Percentiles rank a stretch among this genome's conserved stretches.
Evolutionary conservation across 2,888 invertebrate genomes (phyloP).

Genomic region (Ornithoptera alexandrae): DNA sequence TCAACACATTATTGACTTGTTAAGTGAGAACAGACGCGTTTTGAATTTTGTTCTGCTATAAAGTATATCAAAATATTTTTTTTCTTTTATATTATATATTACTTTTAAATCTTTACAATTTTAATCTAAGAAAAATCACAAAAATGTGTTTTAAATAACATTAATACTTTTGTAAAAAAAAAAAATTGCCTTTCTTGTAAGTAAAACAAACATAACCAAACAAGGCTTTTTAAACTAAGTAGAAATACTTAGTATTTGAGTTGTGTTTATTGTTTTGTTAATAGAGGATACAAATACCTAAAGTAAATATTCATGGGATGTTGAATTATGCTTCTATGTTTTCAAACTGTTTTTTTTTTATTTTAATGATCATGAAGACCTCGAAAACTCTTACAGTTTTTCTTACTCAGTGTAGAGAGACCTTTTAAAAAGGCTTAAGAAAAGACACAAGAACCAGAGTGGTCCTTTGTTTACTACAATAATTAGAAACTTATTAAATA

Average conservation of each 20-base stretch:
- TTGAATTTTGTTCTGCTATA: not conserved
- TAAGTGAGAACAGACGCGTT: not conserved
- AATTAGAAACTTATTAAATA: constrained; percentile 23
- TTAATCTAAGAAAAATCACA: too few species aligned
- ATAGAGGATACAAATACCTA: too few species aligned
- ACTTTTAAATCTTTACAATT: too few species aligned
- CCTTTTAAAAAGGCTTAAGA: constrained; percentile 20
- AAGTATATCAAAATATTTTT: not conserved
- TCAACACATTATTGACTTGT: constrained; percentile 1
- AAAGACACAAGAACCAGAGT: constrained; percentile 14
- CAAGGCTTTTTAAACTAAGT: too few species aligned
- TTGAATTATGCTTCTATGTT: not conserved
- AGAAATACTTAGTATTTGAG: too few species aligned
- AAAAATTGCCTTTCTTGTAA: too few species aligned
- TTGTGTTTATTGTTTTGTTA: too few species aligned
- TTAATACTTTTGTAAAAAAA: too few species aligned
- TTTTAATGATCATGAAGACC: not conserved
- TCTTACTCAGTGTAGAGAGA: not conserved
- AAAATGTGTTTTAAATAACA: too few species aligned
- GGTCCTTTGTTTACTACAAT: constrained; percentile 22
- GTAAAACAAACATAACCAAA: too few species aligned
- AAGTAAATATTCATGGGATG: not conserved
- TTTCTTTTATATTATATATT: too few species aligned
- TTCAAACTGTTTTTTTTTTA: not conserved
- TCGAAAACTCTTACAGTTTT: not conserved